Evolutionary conservation across 1,140 invertebrate species (phyloP).

Genomic region (Ladona fulva): DNA sequence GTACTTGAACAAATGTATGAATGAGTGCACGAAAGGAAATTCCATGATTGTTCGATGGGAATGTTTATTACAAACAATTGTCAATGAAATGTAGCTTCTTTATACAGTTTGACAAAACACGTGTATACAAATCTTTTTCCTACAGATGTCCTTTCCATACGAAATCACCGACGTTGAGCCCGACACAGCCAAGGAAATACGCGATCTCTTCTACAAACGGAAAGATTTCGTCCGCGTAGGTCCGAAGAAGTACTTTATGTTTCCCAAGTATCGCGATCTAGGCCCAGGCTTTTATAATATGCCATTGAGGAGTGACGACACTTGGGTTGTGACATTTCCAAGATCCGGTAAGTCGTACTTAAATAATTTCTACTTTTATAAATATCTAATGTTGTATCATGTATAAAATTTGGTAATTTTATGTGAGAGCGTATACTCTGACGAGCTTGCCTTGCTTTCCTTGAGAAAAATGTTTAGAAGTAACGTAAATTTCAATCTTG

Average conservation of each 20-base stretch:
- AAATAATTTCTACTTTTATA: too few relatives aligned
- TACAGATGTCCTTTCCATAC: slow-evolving; percentile 14
- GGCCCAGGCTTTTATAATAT: neutral
- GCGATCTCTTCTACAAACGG: neutral
- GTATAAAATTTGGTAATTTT: neutral
- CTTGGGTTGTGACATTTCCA: slow-evolving; percentile 44
- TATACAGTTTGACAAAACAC: too few relatives aligned
- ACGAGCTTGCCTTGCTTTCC: too few relatives aligned
- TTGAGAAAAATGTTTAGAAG: too few relatives aligned
- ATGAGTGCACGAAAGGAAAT: too few relatives aligned
- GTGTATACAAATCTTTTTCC: too few relatives aligned
- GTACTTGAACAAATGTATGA: too few relatives aligned
- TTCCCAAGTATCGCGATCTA: neutral
- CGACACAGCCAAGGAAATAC: neutral
- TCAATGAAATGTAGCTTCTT: too few relatives aligned
- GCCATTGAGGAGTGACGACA: slow-evolving; percentile 35
- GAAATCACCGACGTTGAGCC: slow-evolving; percentile 12
- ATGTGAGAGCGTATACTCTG: too few relatives aligned
- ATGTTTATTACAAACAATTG: too few relatives aligned
- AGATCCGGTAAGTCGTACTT: neutral
- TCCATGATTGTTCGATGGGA: too few relatives aligned
- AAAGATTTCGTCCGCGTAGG: slow-evolving; percentile 39
- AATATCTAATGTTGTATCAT: neutral
- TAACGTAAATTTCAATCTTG: too few relatives aligned
- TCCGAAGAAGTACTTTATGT: neutral